A percentile compares a stretch with the other conserved stretches of the same genome.
Conservation (phyloP, 30 jellyfish, hydroid and myxozoan genomes). For the Pelagia noctiluca region DNA sequence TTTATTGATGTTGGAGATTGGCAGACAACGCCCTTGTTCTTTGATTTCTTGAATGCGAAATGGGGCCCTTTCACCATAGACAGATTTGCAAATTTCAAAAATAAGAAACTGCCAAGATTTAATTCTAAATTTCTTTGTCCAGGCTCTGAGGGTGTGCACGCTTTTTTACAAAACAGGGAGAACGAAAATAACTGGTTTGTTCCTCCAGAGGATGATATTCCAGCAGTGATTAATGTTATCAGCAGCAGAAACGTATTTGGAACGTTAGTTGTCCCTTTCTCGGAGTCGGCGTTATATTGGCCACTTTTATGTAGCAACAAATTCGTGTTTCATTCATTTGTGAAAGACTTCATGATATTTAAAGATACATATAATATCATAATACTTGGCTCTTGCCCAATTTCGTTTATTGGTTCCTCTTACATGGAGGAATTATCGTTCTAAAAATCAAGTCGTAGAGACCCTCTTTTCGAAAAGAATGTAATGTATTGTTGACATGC, state of each 20-base stretch:
- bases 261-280: not conserved
- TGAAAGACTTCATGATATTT: not conserved
- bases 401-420: not conserved
- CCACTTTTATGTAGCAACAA: too few relatives aligned
- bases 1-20: conserved; percentile 29
- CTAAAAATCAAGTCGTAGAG: not conserved
- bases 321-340: not conserved
- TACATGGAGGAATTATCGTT: not conserved
- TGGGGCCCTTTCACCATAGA: conserved; percentile 67
- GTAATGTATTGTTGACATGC: not conserved
- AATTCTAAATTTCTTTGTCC: conserved; percentile 47
- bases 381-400: not conserved
- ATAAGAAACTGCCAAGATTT: conserved; percentile 25
- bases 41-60: not conserved
- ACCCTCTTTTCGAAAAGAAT: not conserved
- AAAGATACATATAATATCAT: not conserved
- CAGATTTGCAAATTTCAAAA: conserved; percentile 37
- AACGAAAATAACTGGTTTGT: conserved; percentile 38
- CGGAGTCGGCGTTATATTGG: not conserved
- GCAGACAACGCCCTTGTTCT: conserved; percentile 14
- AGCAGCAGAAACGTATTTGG: not conserved
- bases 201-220: conserved; percentile 15
- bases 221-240: conserved; percentile 22
- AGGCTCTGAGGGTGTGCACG: conserved; percentile 35
- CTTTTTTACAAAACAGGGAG: conserved; percentile 17